These are phyloP conservation scores for Triops cancriformis DNA, from an alignment of 1,140 invertebrate species.

Conservation along the genomic window DNA sequence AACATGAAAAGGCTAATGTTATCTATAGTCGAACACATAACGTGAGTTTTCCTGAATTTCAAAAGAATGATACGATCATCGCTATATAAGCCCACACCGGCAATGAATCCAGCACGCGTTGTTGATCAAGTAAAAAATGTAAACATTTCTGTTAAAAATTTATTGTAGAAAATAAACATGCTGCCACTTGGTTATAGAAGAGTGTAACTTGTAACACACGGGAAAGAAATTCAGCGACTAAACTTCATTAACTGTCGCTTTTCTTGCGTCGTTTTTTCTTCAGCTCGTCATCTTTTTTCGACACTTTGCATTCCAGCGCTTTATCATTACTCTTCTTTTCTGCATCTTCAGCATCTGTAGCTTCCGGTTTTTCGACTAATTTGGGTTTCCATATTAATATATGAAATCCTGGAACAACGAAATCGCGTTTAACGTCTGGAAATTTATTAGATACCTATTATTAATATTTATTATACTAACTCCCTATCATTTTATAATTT, in stretches of 20 bases:
- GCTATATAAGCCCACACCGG: no score
- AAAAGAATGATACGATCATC: no score
- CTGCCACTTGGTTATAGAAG: no score
- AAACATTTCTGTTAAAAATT: not conserved
- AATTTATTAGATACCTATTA: not conserved
- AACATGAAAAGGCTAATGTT: no score
- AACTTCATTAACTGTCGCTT: not conserved
- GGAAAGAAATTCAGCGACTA: no score
- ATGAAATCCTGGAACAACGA: not conserved
- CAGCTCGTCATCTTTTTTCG: not conserved
- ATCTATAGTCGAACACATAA: no score
- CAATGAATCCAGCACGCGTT: no score
- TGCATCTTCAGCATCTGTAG: not conserved
- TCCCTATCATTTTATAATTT: no score
- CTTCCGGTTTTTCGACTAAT: not conserved
- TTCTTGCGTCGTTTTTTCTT: not conserved
- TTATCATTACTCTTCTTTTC: not conserved
- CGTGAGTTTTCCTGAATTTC: no score
- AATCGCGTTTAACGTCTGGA: not conserved
- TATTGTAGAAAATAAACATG: not conserved
- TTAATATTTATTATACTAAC: no score
- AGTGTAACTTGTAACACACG: no score
- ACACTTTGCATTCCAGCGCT: not conserved
- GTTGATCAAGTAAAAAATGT: not conserved
- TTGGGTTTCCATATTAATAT: slow-evolving; percentile 24